Conservation (phyloP, 2,888 invertebrate genomes). For the Mimas tiliae region DNA sequence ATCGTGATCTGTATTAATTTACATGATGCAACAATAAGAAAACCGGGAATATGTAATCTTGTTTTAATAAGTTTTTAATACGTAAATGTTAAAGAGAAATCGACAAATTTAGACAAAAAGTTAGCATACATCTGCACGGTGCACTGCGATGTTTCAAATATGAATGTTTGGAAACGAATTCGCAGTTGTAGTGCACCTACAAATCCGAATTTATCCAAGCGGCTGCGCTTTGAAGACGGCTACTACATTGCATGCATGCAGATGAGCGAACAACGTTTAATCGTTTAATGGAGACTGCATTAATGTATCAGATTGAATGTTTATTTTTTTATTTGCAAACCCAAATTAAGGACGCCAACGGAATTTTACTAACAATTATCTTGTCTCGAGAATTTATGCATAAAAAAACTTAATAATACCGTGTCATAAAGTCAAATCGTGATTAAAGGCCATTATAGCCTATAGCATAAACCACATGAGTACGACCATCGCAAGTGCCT, state of each 20-base stretch:
- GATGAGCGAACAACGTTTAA: constrained; percentile 76
- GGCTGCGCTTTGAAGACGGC: constrained; percentile 71
- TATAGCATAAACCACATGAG: neutral
- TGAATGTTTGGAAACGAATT: constrained; percentile 49
- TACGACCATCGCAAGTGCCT: no score
- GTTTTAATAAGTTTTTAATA: neutral
- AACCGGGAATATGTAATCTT: neutral
- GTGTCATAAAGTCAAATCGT: constrained; percentile 13
- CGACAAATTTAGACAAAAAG: constrained; percentile 25
- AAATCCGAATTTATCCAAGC: constrained; percentile 72
- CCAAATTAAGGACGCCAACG: constrained; percentile 27
- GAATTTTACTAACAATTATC: constrained; percentile 23
- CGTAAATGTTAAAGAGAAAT: constrained; percentile 8
- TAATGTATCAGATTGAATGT: constrained; percentile 73
- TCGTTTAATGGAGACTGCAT: constrained; percentile 77
- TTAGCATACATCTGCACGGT: constrained; percentile 31
- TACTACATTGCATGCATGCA: constrained; percentile 71
- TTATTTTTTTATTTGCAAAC: constrained; percentile 36
- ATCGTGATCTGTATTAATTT: constrained; percentile 14
- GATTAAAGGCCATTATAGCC: no score
- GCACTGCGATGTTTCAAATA: constrained; percentile 40
- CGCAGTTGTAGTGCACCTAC: constrained; percentile 46
- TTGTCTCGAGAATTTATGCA: constrained; percentile 11
- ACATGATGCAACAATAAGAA: constrained; percentile 16
- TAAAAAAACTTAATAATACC: constrained; percentile 3